Evolutionary conservation across 2,888 invertebrate genomes (phyloP).

Genomic region (Cephus pygmeus): DNA sequence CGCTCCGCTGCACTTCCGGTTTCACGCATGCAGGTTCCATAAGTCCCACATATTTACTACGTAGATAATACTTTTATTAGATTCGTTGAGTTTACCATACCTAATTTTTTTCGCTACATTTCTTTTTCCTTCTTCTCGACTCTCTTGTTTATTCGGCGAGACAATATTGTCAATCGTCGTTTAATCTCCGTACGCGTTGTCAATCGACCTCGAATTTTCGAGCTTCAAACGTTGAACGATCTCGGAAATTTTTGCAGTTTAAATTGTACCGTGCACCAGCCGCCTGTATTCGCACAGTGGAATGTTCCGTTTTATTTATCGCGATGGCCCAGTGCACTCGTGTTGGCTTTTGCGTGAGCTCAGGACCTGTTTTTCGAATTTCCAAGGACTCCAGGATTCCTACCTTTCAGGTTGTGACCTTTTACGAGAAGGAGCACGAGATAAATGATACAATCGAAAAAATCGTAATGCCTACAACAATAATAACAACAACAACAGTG

Average conservation of each 20-base stretch:
- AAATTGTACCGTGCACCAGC: neutral
- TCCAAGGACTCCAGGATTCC: neutral
- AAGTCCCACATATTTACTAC: neutral
- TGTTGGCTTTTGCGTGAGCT: neutral
- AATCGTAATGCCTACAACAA: too few relatives aligned
- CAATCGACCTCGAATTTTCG: neutral
- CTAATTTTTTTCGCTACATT: neutral
- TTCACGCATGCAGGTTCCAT: conserved; percentile 6
- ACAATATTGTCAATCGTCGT: neutral
- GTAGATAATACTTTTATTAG: neutral
- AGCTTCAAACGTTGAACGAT: neutral
- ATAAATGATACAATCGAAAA: neutral
- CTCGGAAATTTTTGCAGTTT: neutral
- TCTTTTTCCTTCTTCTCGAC: too few relatives aligned
- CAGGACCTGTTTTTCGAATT: neutral
- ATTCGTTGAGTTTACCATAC: neutral
- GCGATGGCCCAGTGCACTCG: neutral
- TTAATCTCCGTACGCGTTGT: neutral
- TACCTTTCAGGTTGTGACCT: neutral
- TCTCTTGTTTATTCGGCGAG: neutral
- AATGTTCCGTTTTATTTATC: neutral
- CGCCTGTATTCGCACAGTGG: neutral
- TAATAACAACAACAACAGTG: too few relatives aligned
- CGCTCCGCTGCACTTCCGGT: conserved; percentile 20
- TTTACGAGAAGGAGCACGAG: neutral